Percentiles rank a stretch among this genome's conserved stretches.
Conservation (phyloP, 2,888 invertebrate species). For the Acleris literana region DNA sequence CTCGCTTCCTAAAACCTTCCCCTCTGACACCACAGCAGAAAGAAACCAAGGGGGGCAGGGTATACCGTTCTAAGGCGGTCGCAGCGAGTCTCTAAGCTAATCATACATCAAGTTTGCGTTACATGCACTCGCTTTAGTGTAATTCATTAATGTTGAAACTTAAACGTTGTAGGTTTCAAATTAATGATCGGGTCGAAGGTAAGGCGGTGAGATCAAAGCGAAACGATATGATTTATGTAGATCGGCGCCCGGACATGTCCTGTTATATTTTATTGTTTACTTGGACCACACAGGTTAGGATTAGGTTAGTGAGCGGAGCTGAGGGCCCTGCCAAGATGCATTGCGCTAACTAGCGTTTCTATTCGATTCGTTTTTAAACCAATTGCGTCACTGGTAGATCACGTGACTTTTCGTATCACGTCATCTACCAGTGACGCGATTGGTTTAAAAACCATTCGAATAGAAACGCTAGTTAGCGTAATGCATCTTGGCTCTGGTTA, state of each 20-base stretch:
- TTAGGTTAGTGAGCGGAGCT: neutral
- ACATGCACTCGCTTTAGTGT: conserved; percentile 49
- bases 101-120: conserved; percentile 52
- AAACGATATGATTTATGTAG: conserved; percentile 51
- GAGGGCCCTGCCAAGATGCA: no score
- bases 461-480: no score
- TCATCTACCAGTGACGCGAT: no score
- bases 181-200: conserved; percentile 78
- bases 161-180: conserved; percentile 57
- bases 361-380: no score
- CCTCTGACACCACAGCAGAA: conserved; percentile 4
- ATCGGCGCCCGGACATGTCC: conserved; percentile 32
- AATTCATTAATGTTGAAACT: conserved; percentile 68
- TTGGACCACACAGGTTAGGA: conserved; percentile 27
- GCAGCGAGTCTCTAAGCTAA: conserved; percentile 38
- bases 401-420: no score
- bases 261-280: conserved; percentile 35
- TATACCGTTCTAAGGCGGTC: conserved; percentile 24
- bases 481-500: no score
- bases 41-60: conserved; percentile 19
- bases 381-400: no score
- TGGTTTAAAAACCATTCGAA: no score
- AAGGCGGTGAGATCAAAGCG: conserved; percentile 72
- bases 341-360: no score
- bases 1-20: conserved; percentile 3